Evolutionary conservation across 2,888 invertebrate species (phyloP).

Genomic region (Deroplatys truncata): DNA sequence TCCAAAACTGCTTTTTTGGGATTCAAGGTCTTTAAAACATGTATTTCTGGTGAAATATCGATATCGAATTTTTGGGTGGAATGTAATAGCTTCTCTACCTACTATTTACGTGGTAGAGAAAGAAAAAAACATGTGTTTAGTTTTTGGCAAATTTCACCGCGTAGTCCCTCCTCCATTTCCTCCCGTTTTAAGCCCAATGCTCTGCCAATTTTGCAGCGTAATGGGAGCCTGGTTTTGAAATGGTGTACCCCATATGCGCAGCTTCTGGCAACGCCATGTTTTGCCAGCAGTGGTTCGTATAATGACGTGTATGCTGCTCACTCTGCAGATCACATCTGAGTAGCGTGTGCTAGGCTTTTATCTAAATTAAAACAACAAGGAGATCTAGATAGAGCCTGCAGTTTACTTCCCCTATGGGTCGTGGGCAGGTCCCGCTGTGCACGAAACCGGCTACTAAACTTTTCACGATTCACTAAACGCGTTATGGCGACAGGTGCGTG

Average conservation of each 20-base stretch:
- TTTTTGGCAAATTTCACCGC: too few relatives aligned
- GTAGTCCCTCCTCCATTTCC: too few relatives aligned
- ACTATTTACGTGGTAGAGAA: too few relatives aligned
- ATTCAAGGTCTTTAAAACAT: too few relatives aligned
- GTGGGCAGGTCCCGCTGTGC: neutral
- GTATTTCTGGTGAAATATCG: too few relatives aligned
- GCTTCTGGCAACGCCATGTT: neutral
- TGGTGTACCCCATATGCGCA: neutral
- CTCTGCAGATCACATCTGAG: neutral
- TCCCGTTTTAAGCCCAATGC: too few relatives aligned
- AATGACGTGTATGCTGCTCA: neutral
- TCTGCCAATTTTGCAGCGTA: neutral
- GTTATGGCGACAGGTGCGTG: neutral
- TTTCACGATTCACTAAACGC: neutral
- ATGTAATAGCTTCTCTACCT: too few relatives aligned
- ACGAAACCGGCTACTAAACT: neutral
- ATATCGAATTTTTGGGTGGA: too few relatives aligned
- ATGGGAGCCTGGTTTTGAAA: neutral
- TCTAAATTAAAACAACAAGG: neutral
- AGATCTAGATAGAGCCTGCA: neutral
- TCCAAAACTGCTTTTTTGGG: too few relatives aligned
- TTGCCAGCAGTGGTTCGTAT: neutral
- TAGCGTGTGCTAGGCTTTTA: neutral
- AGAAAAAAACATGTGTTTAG: too few relatives aligned
- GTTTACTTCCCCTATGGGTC: neutral